phyloP scores from a whole-genome alignment of 2,113 vertebrate species.

The Oryzias melastigma region DNA sequence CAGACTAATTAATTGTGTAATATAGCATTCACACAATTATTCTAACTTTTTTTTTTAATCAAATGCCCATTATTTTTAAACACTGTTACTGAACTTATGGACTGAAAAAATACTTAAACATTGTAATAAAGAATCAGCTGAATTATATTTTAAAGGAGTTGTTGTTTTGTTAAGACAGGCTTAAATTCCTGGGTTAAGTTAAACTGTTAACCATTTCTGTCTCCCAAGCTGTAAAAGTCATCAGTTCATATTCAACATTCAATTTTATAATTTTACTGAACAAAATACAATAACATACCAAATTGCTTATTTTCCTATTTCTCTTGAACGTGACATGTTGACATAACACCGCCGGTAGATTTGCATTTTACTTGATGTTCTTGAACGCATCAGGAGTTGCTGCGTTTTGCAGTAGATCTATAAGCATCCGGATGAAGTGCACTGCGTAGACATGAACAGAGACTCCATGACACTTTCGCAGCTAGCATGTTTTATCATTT shows the following conservation, averaged over 20 bases:
- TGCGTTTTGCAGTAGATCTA: constrained; percentile 27
- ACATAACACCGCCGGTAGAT: background rate
- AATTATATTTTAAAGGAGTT: background rate
- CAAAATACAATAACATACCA: background rate
- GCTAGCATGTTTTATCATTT: background rate
- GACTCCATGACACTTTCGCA: constrained; percentile 26
- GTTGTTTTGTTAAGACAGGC: no score
- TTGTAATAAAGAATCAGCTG: no score
- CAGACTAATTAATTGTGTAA: no score
- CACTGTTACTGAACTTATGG: no score
- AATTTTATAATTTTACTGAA: background rate
- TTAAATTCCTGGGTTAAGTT: no score
- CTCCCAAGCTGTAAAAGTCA: no score
- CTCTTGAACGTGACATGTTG: constrained; percentile 6
- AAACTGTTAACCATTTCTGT: no score
- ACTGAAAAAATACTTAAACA: no score
- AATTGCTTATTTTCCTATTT: background rate
- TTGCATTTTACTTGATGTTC: background rate
- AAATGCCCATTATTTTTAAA: no score
- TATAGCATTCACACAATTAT: no score
- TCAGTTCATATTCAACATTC: background rate
- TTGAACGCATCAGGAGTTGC: constrained; percentile 31
- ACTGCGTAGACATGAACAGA: accelerated
- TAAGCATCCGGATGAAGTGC: constrained; percentile 14
- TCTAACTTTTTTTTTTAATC: no score